Evolutionary conservation across 1,140 invertebrate genomes (phyloP).

Genomic region (Phenacoccus solenopsis): DNA sequence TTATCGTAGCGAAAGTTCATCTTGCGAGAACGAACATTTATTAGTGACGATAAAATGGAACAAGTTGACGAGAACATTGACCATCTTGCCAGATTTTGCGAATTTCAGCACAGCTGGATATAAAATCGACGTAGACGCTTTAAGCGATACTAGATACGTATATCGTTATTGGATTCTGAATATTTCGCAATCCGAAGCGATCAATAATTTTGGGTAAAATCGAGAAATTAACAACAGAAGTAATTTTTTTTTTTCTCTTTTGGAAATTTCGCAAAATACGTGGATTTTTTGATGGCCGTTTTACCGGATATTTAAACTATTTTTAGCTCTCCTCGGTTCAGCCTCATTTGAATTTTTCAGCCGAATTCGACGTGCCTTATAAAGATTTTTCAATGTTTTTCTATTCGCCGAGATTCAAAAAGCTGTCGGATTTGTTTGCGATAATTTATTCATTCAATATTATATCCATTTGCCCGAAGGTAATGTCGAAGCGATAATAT

Average conservation of each 20-base stretch:
- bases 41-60: slow-evolving; percentile 6
- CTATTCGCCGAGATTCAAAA: neutral
- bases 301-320: no score
- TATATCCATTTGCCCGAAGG: neutral
- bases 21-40: neutral
- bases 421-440: neutral
- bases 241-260: neutral
- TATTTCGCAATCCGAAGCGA: neutral
- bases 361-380: neutral
- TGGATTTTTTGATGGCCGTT: neutral
- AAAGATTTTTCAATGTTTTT: slow-evolving; percentile 7
- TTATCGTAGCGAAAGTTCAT: neutral
- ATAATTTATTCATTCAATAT: slow-evolving; percentile 10
- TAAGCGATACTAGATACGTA: neutral
- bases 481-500: no score
- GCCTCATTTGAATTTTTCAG: neutral
- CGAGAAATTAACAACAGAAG: neutral
- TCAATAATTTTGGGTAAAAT: neutral
- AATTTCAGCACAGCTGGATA: neutral
- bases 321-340: neutral
- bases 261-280: neutral
- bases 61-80: neutral
- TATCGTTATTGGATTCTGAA: neutral
- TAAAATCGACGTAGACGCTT: slow-evolving; percentile 1
- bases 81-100: neutral